A percentile compares a stretch with the other conserved stretches of the same genome.
These are phyloP conservation scores for Redunca redunca DNA, from an alignment of 2,113 vertebrate genomes.

Conservation along the genomic window DNA sequence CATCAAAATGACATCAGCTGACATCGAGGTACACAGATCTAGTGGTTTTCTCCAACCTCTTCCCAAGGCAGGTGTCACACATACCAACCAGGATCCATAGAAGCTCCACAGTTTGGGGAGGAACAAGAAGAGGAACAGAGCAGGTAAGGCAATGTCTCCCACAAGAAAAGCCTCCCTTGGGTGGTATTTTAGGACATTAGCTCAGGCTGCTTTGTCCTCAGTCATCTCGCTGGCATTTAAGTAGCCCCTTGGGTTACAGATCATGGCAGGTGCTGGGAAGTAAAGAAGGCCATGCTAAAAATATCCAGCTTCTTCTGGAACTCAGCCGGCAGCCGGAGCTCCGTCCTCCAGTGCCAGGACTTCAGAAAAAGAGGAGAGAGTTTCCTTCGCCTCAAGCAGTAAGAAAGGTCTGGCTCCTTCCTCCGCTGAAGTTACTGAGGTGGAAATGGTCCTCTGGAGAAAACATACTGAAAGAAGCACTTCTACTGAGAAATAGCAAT, in stretches of 20 bases:
- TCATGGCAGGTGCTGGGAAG: constrained; percentile 87
- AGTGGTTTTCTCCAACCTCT: background rate
- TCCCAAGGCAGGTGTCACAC: background rate
- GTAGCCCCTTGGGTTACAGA: constrained; percentile 85
- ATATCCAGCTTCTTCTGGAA: constrained; percentile 84
- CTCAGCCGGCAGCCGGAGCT: constrained; percentile 43
- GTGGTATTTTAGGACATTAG: constrained; percentile 86
- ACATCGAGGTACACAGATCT: background rate
- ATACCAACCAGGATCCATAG: background rate
- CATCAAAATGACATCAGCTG: background rate
- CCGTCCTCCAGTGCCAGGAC: constrained; percentile 48
- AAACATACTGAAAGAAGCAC: background rate
- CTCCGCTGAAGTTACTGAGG: background rate
- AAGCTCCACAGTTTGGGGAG: background rate
- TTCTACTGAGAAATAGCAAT: background rate
- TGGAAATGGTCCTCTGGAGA: background rate
- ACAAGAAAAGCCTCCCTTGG: constrained; percentile 35
- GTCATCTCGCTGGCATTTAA: constrained; percentile 80
- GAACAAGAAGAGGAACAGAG: constrained; percentile 22
- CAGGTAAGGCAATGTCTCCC: constrained; percentile 30
- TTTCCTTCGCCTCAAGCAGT: background rate
- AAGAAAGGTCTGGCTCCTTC: background rate
- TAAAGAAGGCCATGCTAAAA: constrained; percentile 86
- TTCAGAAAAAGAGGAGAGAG: background rate
- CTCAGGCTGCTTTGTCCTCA: constrained; percentile 81